Evolutionary conservation across 2,113 vertebrate genomes (phyloP).

Genomic region (Pygoscelis antarcticus): DNA sequence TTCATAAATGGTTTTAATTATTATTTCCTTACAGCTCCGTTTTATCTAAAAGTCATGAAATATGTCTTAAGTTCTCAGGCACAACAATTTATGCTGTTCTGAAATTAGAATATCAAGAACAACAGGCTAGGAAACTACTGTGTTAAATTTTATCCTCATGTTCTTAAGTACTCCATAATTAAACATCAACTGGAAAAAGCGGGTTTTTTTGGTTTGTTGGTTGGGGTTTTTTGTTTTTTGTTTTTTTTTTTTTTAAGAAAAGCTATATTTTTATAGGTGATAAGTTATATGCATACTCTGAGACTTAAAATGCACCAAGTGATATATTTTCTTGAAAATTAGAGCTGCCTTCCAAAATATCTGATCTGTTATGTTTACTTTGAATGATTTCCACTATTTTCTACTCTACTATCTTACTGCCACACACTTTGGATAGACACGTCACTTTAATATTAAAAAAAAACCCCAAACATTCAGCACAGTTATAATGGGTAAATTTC

Average conservation of each 20-base stretch:
- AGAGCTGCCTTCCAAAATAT: background rate
- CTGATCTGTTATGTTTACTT: background rate
- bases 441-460: background rate
- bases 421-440: background rate
- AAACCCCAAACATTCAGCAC: background rate
- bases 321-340: background rate
- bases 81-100: background rate
- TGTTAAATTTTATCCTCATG: background rate
- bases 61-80: background rate
- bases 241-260: background rate
- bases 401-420: background rate
- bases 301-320: background rate
- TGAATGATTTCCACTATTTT: background rate
- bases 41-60: background rate
- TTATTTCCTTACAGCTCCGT: background rate
- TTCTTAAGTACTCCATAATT: background rate
- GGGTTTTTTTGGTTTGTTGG: too few relatives aligned
- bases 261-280: background rate
- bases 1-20: background rate
- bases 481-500: background rate
- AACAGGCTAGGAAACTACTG: background rate
- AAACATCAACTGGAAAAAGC: background rate
- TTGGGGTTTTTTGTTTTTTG: background rate
- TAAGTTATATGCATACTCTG: background rate
- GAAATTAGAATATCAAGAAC: background rate